A percentile compares a stretch with the other conserved stretches of the same genome.
phyloP scores from a whole-genome alignment of 2,888 invertebrate species.

The Lithophane leautieri region DNA sequence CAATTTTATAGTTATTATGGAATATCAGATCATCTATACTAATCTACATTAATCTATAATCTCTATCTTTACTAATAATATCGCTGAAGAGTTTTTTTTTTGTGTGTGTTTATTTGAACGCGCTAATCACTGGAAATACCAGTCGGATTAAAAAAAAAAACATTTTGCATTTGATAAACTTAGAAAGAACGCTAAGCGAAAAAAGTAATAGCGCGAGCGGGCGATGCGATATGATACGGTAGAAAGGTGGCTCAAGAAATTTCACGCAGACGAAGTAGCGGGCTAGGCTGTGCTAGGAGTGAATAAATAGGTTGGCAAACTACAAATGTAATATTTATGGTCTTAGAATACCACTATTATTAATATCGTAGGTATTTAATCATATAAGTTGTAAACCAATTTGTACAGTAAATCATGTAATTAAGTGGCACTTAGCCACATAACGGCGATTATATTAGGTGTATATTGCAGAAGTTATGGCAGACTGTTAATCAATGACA shows the following conservation, averaged over 20 bases:
- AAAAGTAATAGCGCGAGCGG: too few species aligned
- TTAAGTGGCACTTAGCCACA: conserved; percentile 10
- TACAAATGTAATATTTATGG: neutral
- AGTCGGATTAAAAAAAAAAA: too few species aligned
- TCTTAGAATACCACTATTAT: neutral
- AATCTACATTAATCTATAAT: neutral
- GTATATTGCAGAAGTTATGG: conserved; percentile 34
- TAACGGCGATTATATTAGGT: conserved; percentile 17
- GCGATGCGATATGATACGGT: too few species aligned
- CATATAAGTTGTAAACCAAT: conserved; percentile 21
- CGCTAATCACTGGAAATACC: too few species aligned
- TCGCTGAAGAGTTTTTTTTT: too few species aligned
- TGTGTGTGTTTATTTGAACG: too few species aligned
- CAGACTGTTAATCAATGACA: conserved; percentile 16
- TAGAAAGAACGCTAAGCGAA: too few species aligned
- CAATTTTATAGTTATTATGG: neutral
- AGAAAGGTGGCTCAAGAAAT: too few species aligned
- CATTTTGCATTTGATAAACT: too few species aligned
- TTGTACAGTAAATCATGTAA: conserved; percentile 14
- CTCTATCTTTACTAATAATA: too few species aligned
- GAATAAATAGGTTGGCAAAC: neutral
- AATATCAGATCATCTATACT: neutral
- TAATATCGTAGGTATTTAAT: conserved; percentile 1
- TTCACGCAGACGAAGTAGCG: neutral
- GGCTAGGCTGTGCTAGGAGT: neutral